phyloP scores from a whole-genome alignment of 2,888 invertebrate genomes.

The Hypomecis atomaria region DNA sequence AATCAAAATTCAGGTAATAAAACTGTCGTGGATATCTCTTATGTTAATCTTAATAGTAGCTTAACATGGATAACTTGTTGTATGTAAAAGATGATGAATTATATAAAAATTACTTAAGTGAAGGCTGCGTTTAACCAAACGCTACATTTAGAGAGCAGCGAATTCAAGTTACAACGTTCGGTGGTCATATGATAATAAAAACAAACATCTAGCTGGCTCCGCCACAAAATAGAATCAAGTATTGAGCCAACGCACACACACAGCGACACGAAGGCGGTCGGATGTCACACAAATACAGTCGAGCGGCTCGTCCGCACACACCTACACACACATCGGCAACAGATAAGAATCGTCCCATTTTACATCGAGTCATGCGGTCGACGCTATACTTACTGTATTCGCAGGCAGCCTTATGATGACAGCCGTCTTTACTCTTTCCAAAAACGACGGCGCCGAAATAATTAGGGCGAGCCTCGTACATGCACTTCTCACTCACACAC shows the following conservation, averaged over 20 bases:
- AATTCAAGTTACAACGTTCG: slow-evolving; percentile 62
- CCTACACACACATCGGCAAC: slow-evolving; percentile 64
- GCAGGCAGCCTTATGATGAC: slow-evolving; percentile 84
- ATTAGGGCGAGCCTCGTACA: slow-evolving; percentile 68
- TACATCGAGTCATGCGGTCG: slow-evolving; percentile 80
- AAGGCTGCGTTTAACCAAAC: slow-evolving; percentile 38
- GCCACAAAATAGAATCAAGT: slow-evolving; percentile 82
- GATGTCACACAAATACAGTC: slow-evolving; percentile 74
- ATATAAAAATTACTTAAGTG: neutral
- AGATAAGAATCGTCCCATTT: slow-evolving; percentile 84
- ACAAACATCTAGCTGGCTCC: slow-evolving; percentile 80
- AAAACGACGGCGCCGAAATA: slow-evolving; percentile 63
- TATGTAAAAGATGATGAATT: neutral
- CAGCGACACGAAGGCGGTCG: slow-evolving; percentile 65
- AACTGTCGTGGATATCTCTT: neutral
- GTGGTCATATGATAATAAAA: slow-evolving; percentile 83
- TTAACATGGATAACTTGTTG: too few species aligned
- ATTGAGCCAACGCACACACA: slow-evolving; percentile 80
- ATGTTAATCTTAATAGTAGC: too few species aligned
- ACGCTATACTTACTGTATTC: slow-evolving; percentile 80
- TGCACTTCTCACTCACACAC: slow-evolving; percentile 67
- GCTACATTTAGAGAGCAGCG: slow-evolving; percentile 17
- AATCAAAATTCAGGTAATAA: neutral
- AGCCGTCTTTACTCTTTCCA: slow-evolving; percentile 80
- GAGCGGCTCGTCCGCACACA: slow-evolving; percentile 56